These are phyloP conservation scores for Burhinus bistriatus DNA, from an alignment of 2,113 vertebrate species.

Conservation along the genomic window DNA sequence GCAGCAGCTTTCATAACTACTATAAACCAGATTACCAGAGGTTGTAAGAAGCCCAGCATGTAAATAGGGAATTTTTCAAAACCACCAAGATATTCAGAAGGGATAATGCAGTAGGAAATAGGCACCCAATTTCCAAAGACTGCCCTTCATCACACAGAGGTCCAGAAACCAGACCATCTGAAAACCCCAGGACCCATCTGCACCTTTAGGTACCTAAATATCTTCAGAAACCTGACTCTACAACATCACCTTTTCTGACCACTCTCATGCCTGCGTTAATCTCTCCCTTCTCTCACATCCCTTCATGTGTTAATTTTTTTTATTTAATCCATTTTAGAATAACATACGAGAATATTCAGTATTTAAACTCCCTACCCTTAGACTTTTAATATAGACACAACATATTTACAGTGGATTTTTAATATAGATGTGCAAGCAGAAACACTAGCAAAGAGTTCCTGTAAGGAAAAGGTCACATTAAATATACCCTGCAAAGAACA, in stretches of 20 bases:
- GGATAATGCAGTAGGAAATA: neutral
- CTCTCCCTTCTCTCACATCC: neutral
- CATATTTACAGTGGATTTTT: neutral
- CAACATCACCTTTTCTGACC: neutral
- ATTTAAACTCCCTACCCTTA: neutral
- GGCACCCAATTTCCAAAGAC: neutral
- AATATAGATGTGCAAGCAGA: neutral
- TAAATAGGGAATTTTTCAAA: neutral
- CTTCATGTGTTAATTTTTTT: neutral
- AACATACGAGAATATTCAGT: neutral
- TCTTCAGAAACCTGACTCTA: neutral
- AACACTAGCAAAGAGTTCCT: neutral
- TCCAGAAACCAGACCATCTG: neutral
- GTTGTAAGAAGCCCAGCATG: neutral
- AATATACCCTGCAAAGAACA: neutral
- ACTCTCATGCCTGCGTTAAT: neutral
- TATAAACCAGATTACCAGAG: neutral
- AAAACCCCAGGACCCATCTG: neutral
- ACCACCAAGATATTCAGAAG: neutral
- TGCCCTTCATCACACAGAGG: neutral
- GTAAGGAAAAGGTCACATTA: conserved; percentile 2
- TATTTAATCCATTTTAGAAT: neutral
- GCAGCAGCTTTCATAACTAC: neutral
- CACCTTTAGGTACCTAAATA: neutral
- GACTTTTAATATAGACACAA: neutral